Evolutionary conservation across 2,888 invertebrate species (phyloP), one percentile per base, ranked within the genome.

Genomic region (Cetonia aurata): DNA sequence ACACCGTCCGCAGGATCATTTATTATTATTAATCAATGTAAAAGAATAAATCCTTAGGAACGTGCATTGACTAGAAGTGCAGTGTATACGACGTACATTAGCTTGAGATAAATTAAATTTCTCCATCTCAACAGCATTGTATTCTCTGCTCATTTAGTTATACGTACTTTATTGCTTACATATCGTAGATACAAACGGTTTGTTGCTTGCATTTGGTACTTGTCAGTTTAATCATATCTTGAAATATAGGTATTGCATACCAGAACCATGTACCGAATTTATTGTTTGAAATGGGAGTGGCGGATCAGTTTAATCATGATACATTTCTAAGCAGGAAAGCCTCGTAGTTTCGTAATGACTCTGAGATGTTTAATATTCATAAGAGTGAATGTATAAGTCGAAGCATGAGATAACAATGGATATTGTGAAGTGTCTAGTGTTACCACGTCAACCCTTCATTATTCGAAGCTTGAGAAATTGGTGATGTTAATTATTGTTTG

Each of bases 21-120:
- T 33, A 55, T 55, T 55, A 55, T 55, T 55, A 55, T 33, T 55
- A 55, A 55, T 55, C 55, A 55, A 55, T 31, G 15, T 55, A 25
- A 52, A 55, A 55, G 10, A 55, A 55, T 19, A 19, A 53, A 53
- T 3, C 25, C 25, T 25, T 25, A 25, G 25, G 25, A 25, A 25
- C 25, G 4, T 25, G 25, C 25, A 25, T 25, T 25, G 25, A 25
- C 25, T 25, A 3, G 25, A 25, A 25, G 25, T 25, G 4, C 25
- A 25, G n/a, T n/a, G n/a, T n/a, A n/a, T n/a, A n/a, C n/a, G 4
- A 25, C 25, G 4, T 25, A 25, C 25, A 25, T n/a, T 25, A 25
- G 25, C 3, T 37, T 37, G 8, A 9, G 10, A 10, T 37, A 37
- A 37, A 37, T 37, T 3, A 37, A 37, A 37, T 37, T 37, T 10